phyloP scores from a whole-genome alignment of 2,888 invertebrate species.

The Archaeoteleia sp. region DNA sequence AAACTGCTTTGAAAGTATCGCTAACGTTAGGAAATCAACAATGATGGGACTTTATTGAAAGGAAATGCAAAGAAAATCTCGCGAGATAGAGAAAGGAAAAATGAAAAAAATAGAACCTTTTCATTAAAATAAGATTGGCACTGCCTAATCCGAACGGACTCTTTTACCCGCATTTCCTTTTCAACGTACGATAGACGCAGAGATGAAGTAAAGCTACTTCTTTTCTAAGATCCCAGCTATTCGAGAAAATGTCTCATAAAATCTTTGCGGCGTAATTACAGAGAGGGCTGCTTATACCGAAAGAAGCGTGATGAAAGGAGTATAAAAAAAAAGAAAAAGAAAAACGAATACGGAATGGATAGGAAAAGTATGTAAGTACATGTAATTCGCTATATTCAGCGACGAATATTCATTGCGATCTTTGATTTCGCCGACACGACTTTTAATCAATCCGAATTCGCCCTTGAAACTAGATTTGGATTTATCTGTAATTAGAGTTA shows the following conservation, averaged over 20 bases:
- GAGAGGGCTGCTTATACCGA: constrained; percentile 46
- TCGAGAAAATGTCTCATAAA: constrained; percentile 56
- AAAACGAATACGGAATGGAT: constrained; percentile 14
- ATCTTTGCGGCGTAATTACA: constrained; percentile 54
- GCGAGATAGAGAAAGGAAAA: constrained; percentile 26
- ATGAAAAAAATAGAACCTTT: constrained; percentile 44
- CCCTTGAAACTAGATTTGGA: no score
- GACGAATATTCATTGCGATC: not conserved
- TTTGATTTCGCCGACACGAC: not conserved
- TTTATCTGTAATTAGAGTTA: no score
- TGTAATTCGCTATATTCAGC: not conserved
- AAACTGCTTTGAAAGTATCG: constrained; percentile 21
- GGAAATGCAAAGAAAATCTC: constrained; percentile 41
- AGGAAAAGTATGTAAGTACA: constrained; percentile 9
- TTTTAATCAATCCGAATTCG: no score
- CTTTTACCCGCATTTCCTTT: constrained; percentile 53
- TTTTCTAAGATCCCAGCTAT: constrained; percentile 54
- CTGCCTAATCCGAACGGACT: constrained; percentile 53
- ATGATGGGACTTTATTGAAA: constrained; percentile 39
- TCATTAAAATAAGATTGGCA: constrained; percentile 56
- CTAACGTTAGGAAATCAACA: constrained; percentile 35
- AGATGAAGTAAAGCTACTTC: constrained; percentile 54
- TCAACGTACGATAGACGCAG: constrained; percentile 50
- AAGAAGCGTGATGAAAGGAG: constrained; percentile 54
- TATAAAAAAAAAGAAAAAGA: constrained; percentile 20